Conservation (phyloP, 2,888 invertebrate species). For the Glaucopsyche alexis region DNA sequence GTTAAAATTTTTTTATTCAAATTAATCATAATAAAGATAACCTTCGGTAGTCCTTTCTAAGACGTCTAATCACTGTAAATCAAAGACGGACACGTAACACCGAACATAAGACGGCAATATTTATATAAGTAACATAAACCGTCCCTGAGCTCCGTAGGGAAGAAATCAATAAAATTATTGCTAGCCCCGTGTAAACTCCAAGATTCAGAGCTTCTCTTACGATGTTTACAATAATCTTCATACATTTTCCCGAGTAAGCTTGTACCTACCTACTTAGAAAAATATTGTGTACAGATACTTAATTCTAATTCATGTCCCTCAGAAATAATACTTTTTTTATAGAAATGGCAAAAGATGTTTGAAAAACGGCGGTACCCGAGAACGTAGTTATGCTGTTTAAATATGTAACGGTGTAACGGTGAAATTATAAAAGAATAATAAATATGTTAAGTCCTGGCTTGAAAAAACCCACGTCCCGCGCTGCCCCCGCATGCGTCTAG, state of each 20-base stretch:
- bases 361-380: too few species aligned
- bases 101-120: not conserved
- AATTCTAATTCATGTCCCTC: too few species aligned
- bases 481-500: too few species aligned
- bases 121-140: constrained; percentile 8
- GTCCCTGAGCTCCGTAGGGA: not conserved
- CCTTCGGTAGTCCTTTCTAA: not conserved
- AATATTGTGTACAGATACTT: too few species aligned
- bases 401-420: too few species aligned
- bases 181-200: not conserved
- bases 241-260: not conserved
- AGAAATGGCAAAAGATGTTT: too few species aligned
- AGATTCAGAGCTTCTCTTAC: not conserved
- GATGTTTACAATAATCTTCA: not conserved
- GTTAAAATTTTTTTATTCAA: too few species aligned
- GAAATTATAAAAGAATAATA: too few species aligned
- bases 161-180: constrained; percentile 18
- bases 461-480: too few species aligned
- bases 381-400: too few species aligned
- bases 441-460: too few species aligned
- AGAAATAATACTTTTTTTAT: too few species aligned
- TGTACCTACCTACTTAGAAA: not conserved
- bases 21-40: not conserved
- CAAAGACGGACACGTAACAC: not conserved
- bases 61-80: constrained; percentile 1